Percentiles rank a stretch among this genome's conserved stretches.
These are phyloP conservation scores for Petromus typicus DNA, from an alignment of 2,113 vertebrate genomes.

Conservation along the genomic window DNA sequence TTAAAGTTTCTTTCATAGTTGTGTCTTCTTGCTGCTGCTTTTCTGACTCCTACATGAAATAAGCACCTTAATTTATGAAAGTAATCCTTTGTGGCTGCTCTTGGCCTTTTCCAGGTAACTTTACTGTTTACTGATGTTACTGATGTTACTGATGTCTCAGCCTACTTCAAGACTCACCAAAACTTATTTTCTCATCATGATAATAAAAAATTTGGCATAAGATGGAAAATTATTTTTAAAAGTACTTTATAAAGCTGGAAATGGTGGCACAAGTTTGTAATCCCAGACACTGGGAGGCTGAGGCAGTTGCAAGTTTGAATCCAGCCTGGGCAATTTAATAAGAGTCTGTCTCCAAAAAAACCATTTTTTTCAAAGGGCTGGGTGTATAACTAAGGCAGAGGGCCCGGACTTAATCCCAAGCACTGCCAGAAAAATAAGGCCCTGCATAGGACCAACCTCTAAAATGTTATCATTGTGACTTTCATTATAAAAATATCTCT, in stretches of 20 bases:
- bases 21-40: not conserved
- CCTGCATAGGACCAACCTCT: not conserved
- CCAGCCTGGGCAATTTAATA: not conserved
- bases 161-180: not conserved
- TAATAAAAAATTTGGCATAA: not conserved
- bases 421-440: not conserved
- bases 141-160: not conserved
- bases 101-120: not conserved
- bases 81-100: not conserved
- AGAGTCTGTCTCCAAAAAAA: not conserved
- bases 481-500: not conserved
- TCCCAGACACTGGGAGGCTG: not conserved
- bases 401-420: not conserved
- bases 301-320: not conserved
- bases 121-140: not conserved
- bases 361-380: not conserved
- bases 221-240: slow-evolving; percentile 3
- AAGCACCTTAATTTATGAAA: not conserved
- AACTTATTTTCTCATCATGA: not conserved
- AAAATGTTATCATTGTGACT: not conserved
- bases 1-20: not conserved
- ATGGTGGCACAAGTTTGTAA: not conserved
- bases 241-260: not conserved
- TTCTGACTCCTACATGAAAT: not conserved
- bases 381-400: not conserved